Base-by-base conservation (phyloP, 2,113 vertebrate genomes). In the Chaetodon auriga region DNA sequence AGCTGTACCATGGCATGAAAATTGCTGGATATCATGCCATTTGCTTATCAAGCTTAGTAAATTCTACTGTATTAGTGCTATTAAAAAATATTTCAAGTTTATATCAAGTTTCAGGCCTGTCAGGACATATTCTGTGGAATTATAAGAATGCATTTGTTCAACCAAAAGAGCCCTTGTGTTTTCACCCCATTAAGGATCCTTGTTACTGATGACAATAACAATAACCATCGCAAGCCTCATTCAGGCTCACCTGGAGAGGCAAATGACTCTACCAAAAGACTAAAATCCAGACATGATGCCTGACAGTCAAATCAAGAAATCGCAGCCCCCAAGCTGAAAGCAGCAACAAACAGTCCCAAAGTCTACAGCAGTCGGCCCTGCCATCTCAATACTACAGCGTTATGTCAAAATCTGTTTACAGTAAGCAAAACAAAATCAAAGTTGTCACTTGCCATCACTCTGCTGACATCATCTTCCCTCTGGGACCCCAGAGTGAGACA, bases 391-490 rank as follows among this genome's bases (percentile, higher is more conserved):
- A 36, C 11, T 1, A 23, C 35, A 61, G 23, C 21, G 12, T 68
- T 8, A 10, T 45, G 62, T 30, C 48, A 45, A 21, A 41, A 23
- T 51, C 43, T 60, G 55, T 78, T 49, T 19, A 62, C 48, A 35
- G 30, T 8, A 38, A 64, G 16, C 36, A 62, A 64, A 25, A 55
- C 36, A 5, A 46, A 46, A 73, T 78, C 10, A 61, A 41, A 72
- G 25, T 7, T 57, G 21, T 66, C 16, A 66, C 43, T 66, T 81
- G 15, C 9, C 9, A 68, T 36, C 76, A 70, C 35, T 48, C 9
- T 16, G 30, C 11, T 75, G 49, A 71, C 61, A 12, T 55, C 18
- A 76, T 76, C 65, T 79, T 66, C 51, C 60, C 54, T 38, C 53
- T 58, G 7, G 15, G 57, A 72, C 57, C 61, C 23, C 23, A 16